Evolutionary conservation across 1,140 invertebrate genomes (phyloP), one percentile per base, ranked within the genome.

Genomic region (Kradibia gibbosae): DNA sequence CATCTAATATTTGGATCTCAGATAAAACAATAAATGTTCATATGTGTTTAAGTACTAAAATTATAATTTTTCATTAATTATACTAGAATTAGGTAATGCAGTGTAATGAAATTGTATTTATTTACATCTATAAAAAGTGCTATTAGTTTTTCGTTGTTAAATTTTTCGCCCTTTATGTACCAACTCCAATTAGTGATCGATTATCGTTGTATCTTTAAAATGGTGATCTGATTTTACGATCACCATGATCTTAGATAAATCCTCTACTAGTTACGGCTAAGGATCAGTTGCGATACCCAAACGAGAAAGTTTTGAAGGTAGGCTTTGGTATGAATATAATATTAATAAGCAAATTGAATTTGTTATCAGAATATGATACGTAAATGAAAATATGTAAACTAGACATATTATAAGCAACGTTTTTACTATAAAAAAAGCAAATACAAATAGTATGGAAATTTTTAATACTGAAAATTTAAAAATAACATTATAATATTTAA

Each of bases 221-320:
- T 31, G 53, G 74, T 36, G 34, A 15, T 34, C 53, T 5, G 53
- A 42, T 76, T 76, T 76, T 76, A 62, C 74, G 74, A 60, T 25
- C 74, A 20, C 34, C 25, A 2, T 50, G 70, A 45, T 45, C 39
- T 10, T 22, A 62, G 74, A 62, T 39, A 57, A 45, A 76, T 76
- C 36, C 53, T 62, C 42, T 4, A 0, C 15, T 45, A n/a, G 25
- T n/a, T 65, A n/a, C 31, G 31, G 45, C 31, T 34, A 10, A 3
- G 10, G 34, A 39, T 39, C 42, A 31, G n/a, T 42, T 48, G 42
- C 25, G 70, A 72, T 50, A 11, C 10, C 10, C 70, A n/a, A 67
- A 10, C 42, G 42, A 25, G 25, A 72, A 72, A 48, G 42, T 72
- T 31, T 15, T 5, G 70, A 13, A 13, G 25, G 1, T 36, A 11